Percentiles rank a stretch among this genome's conserved stretches.
These are phyloP conservation scores for Calyptomena viridis DNA, from an alignment of 2,113 vertebrate species.

Conservation along the genomic window DNA sequence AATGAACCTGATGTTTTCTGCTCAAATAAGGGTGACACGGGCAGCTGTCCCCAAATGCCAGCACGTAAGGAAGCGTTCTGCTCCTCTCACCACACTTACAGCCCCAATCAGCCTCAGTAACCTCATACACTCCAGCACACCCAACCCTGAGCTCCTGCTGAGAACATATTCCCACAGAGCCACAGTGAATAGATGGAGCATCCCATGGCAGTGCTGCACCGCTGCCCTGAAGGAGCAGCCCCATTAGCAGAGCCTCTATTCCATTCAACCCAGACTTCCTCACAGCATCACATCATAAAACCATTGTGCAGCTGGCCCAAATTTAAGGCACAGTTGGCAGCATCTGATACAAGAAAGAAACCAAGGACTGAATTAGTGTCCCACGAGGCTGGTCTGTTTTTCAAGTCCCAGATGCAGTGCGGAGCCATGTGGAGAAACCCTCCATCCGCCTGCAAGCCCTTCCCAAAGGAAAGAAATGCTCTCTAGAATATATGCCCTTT, in stretches of 20 bases:
- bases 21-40: not conserved
- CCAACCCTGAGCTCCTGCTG: not conserved
- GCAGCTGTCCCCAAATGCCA: not conserved
- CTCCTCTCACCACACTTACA: not conserved
- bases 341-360: slow-evolving; percentile 73
- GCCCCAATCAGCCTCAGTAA: not conserved
- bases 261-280: slow-evolving; percentile 60
- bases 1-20: rapidly evolving
- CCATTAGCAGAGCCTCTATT: slow-evolving; percentile 20
- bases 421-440: slow-evolving; percentile 48
- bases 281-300: slow-evolving; percentile 70
- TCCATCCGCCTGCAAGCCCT: not conserved
- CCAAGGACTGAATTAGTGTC: slow-evolving; percentile 70
- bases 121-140: not conserved
- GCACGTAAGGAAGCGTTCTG: not conserved
- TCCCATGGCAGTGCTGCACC: not conserved
- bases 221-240: not conserved
- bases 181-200: not conserved
- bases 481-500: slow-evolving; percentile 35
- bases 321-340: slow-evolving; percentile 69
- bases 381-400: slow-evolving; percentile 47
- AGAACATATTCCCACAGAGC: not conserved
- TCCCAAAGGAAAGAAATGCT: slow-evolving; percentile 32
- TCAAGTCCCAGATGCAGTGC: slow-evolving; percentile 56
- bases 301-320: slow-evolving; percentile 64